Evolutionary conservation across 2,113 vertebrate species (phyloP), one percentile per base, ranked within the genome.

Genomic region (Nothoprocta pentlandii): DNA sequence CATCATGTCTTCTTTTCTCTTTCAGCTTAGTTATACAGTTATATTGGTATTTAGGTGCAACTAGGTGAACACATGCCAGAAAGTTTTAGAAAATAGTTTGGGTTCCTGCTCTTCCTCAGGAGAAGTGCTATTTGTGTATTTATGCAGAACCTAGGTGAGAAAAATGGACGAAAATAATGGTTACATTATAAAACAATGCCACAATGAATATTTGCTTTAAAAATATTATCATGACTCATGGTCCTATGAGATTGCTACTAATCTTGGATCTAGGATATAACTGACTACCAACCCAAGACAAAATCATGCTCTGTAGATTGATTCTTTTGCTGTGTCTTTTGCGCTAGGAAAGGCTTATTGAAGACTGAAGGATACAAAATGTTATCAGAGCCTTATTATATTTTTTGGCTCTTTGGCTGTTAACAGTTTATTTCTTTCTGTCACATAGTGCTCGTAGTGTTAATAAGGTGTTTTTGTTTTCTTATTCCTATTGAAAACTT

Each of bases 341-440:
- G 25, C 51, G 39, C 14, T 56, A 46, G 62, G 34, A 85, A 53
- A 93, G 78, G 23, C 28, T 83, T 62, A 84, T 87, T 73, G 94
- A 80, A 90, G 53, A 21, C 42, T 90, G 64, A 67, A 68, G 42
- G 16, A 85, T 89, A 90, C 77, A 89, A 66, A 69, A 44, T 6
- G 16, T 59, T 84, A 76, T 90, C 32, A 51, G 39, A 79, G 11
- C 21, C 16, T 84, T 92, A 8, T 87, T 92, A 54, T 68, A 68
- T 22, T 79, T 92, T 46, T 71, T 47, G 41, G 22, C 13, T 82
- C 6, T 94, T 93, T 93, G 26, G 61, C 86, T 91, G 25, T 66
- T 82, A 92, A 44, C 70, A 88, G 41, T 80, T 79, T 90, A 85
- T 96, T 95, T 95, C 23, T 93, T 87, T 78, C 82, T 62, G 56